Percentiles rank a stretch among this genome's conserved stretches.
Conservation (phyloP, 2,888 invertebrate genomes). For the Dicyrtomina minuta region DNA sequence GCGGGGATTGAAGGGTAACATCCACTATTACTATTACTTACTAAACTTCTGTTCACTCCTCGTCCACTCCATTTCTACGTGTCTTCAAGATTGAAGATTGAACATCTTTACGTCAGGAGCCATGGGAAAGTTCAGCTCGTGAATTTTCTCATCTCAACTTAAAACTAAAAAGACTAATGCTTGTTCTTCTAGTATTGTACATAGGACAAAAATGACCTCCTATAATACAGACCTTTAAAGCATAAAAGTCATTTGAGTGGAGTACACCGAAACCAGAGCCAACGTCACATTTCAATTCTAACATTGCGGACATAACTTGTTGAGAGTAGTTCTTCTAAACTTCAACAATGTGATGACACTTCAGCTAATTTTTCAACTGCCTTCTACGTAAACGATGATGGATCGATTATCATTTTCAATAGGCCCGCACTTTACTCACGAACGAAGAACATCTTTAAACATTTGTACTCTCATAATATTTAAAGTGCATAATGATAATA, state of each 20-base stretch:
- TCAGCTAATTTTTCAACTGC: conserved; percentile 39
- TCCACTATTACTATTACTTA: neutral
- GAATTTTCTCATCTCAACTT: conserved; percentile 27
- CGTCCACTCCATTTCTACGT: neutral
- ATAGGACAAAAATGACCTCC: too few species aligned
- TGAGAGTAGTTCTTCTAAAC: conserved; percentile 11
- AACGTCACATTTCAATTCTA: too few species aligned
- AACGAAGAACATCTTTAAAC: too few species aligned
- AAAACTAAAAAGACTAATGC: neutral
- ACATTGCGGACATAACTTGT: conserved; percentile 19
- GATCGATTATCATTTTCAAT: conserved; percentile 37
- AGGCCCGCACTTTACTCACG: conserved; percentile 10
- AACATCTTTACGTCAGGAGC: conserved; percentile 21
- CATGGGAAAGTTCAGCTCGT: conserved; percentile 41
- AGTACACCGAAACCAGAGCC: too few species aligned
- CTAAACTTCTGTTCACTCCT: neutral
- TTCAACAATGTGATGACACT: conserved; percentile 39
- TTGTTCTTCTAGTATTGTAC: too few species aligned
- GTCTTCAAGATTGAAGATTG: neutral
- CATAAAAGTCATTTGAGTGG: too few species aligned
- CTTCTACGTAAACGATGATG: conserved; percentile 34
- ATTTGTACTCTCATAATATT: neutral
- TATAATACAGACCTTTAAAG: too few species aligned
- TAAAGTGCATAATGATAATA: too few species aligned
- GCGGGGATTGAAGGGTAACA: conserved; percentile 9